Base-by-base conservation (phyloP, 1,140 invertebrate genomes). In the Tigriopus japonicus region DNA sequence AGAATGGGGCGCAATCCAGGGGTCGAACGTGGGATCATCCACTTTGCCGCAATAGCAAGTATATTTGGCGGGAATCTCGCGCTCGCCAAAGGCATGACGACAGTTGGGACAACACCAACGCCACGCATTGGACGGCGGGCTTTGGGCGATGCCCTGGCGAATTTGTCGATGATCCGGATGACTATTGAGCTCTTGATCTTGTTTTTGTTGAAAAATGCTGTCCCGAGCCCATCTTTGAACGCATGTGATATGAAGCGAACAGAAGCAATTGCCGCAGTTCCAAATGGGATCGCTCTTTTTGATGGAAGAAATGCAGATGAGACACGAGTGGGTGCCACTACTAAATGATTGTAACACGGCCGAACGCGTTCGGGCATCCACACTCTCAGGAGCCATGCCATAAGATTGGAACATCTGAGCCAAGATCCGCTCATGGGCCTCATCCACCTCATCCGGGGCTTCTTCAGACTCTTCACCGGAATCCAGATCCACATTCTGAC, bases 171-270 rank as follows among this genome's bases (percentile, higher is more conserved):
- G 62, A 45, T 63, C 40, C 19, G 54, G 12, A 15, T 15, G 7
- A 9, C 28, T 35, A 24, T 42, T 42, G 15, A 59, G n/a, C 15
- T 42, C 56, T 45, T 62, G 49, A 7, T 41, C 71, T 69, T 80
- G 70, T 68, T 78, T 79, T 67, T 81, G 71, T 67, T 84, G 77
- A 66, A 79, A 80, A 68, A 87, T 79, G 64, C 85, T 87, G 69
- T 95, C 90, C 64, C 83, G 86, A 0, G 86, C 83, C 92, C 92
- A 96, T 67, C 86, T 83, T 70, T 91, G 84, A 62, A 93, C 87
- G 67, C 92, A 96, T 23, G 77, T 76, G 9, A 96, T 73, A 73
- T 96, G 92, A 67, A 94, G 83, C 69, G 85, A 83, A 21, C 81
- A 80, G 68, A 75, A 86, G 68, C 88, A 93, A 43, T 78, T 78